Percentiles rank a stretch among this genome's conserved stretches.
phyloP scores from a whole-genome alignment of 92 coral and sea anemone genomes.

The Paragorgia papillata region DNA sequence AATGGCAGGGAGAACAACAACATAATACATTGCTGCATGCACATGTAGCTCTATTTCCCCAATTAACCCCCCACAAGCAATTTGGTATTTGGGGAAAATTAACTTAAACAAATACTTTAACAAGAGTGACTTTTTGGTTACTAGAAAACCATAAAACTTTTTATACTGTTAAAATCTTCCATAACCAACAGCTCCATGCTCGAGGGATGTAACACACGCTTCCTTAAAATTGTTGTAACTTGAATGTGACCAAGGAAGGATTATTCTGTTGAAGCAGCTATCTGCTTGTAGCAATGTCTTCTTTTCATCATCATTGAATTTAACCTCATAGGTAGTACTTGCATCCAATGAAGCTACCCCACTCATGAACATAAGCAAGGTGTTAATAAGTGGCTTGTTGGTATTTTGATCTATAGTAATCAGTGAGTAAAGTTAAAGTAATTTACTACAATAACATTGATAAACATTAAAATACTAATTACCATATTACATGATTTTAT shows the following conservation, averaged over 20 bases:
- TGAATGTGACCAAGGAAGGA: constrained; percentile 48
- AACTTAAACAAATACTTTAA: no score
- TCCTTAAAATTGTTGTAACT: constrained; percentile 58
- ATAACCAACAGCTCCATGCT: constrained; percentile 58
- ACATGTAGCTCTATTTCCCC: no score
- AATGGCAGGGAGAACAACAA: no score
- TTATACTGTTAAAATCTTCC: constrained; percentile 46
- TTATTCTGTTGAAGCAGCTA: constrained; percentile 59
- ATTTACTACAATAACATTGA: no score
- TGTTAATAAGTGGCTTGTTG: constrained; percentile 39
- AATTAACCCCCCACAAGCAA: no score
- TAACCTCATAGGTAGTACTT: constrained; percentile 40
- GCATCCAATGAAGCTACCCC: constrained; percentile 43
- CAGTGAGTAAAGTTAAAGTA: background rate
- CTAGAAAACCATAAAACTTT: no score
- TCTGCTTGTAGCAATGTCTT: constrained; percentile 62
- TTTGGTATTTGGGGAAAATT: no score
- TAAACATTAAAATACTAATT: no score
- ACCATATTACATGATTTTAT: no score
- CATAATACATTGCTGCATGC: no score
- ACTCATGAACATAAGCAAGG: constrained; percentile 52
- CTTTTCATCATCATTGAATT: constrained; percentile 52
- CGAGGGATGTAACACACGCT: constrained; percentile 50
- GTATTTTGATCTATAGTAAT: constrained; percentile 47
- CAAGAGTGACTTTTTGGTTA: no score